Conservation (phyloP, 2,888 invertebrate genomes). For the Cancer borealis region DNA sequence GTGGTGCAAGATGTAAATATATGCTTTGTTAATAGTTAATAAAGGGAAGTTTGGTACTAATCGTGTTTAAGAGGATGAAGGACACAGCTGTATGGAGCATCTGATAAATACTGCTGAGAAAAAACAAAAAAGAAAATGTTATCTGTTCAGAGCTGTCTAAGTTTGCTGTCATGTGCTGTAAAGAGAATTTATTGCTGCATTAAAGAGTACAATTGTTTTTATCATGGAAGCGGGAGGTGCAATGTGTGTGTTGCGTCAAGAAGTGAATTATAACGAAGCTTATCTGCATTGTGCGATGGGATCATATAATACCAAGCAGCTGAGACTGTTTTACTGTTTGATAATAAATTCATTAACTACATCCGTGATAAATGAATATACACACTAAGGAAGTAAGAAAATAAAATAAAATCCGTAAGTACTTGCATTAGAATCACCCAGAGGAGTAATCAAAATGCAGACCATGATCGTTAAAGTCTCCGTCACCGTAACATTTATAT, state of each 20-base stretch:
- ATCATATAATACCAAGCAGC: background rate
- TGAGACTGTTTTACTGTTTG: background rate
- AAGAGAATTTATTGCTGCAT: background rate
- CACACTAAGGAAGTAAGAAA: background rate
- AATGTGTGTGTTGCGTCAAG: background rate
- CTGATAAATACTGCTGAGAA: background rate
- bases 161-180: background rate
- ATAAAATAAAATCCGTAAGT: background rate
- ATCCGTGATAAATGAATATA: background rate
- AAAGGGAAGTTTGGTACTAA: background rate
- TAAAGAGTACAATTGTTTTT: background rate
- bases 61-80: background rate
- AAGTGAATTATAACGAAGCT: background rate
- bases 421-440: background rate
- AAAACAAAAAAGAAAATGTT: background rate
- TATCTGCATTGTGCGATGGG: background rate
- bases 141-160: constrained; percentile 2
- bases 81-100: background rate
- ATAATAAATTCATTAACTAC: background rate
- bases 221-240: background rate
- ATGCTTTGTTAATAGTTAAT: background rate
- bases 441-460: background rate
- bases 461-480: background rate
- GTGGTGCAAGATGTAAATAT: background rate
- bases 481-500: background rate